A percentile compares a stretch with the other conserved stretches of the same genome.
These are phyloP conservation scores for Sciurus carolinensis DNA, from an alignment of 2,797 vertebrate species.

Conservation along the genomic window DNA sequence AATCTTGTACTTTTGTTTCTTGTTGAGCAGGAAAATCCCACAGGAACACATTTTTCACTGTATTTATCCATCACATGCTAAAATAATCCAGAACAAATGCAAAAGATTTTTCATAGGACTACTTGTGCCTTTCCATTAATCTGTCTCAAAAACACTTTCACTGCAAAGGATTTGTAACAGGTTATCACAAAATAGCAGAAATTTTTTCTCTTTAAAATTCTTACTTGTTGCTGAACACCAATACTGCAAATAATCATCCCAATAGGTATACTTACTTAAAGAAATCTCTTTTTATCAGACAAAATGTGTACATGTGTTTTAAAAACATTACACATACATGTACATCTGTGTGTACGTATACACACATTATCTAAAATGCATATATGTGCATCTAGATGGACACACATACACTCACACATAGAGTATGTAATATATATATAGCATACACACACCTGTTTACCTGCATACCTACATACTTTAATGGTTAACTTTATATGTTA, in stretches of 20 bases:
- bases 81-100: slow-evolving; percentile 71
- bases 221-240: slow-evolving; percentile 27
- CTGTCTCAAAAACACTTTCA: slow-evolving; percentile 56
- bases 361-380: background rate
- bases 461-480: background rate
- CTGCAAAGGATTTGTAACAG: slow-evolving; percentile 72
- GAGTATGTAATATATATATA: background rate
- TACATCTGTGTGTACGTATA: background rate
- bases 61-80: slow-evolving; percentile 63
- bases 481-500: background rate
- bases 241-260: background rate
- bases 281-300: background rate
- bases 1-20: slow-evolving; percentile 52
- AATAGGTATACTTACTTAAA: background rate
- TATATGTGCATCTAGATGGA: background rate
- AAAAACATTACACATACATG: background rate
- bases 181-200: slow-evolving; percentile 67
- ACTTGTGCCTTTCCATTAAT: slow-evolving; percentile 70
- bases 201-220: slow-evolving; percentile 66
- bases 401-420: background rate
- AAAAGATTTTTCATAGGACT: slow-evolving; percentile 40
- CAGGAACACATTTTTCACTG: slow-evolving; percentile 65
- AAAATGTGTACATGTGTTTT: background rate
- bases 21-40: background rate
- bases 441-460: background rate